Base-by-base conservation (phyloP, 1,140 invertebrate species). In the Rhopalosiphum padi region DNA sequence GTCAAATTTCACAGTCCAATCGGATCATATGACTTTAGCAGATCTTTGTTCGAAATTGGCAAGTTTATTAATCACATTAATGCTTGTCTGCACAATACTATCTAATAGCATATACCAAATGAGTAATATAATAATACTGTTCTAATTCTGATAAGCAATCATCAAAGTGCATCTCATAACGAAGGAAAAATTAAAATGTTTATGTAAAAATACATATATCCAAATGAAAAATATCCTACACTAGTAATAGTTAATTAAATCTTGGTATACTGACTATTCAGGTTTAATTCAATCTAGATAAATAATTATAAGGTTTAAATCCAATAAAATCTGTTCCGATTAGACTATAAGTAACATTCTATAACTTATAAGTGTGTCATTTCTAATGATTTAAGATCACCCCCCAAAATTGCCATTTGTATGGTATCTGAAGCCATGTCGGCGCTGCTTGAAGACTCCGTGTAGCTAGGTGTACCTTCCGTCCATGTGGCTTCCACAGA, bases 401-500 rank as follows among this genome's bases (percentile, higher is more conserved):
- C 48, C 77, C 48, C 82, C 35, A 93, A 30, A 93, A 89, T 55
- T 68, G 85, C 46, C 55, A 93, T 93, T 55, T 91, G 90, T 68
- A 91, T 86, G 25, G 90, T 94, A 37, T 91, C 90, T 37, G 90
- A 93, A 51, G 91, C 97, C 96, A 98, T 97, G 95, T 98, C 98
- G 94, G 97, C 97, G 96, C 98, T 98, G 96, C 97, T 98, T 95
- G 98, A 99, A 94, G 98, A 99, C 95, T 99, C 98, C 77, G 98
- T 99, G 95, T 98, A 99, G 95, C 98, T 99, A 88, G 98, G 99
- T 94, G 99, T 99, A 94, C 98, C 99, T 96, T 99, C 99, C 37
- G 99, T 99, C 97, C 98, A 99, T 35, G 98, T 99, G 22, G 98
- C 97, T 98, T 95, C 99, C 98, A 94, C 98, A 97, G 94, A 98